Conservation (phyloP, 1,140 invertebrate genomes). For the Drosophila simulans region DNA sequence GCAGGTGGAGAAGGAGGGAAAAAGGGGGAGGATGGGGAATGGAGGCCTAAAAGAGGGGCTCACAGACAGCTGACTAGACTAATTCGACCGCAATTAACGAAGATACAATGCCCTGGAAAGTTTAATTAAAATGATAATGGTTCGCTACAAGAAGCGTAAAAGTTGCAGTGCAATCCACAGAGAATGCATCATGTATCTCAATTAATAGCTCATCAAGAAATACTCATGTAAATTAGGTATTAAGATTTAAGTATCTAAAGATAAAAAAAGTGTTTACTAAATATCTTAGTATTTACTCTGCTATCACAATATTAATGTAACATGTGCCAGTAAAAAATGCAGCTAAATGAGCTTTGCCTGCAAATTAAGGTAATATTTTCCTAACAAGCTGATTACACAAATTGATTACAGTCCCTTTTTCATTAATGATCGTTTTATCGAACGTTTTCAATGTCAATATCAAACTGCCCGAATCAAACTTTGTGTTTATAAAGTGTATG, state of each 20-base stretch:
- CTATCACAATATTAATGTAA: no score
- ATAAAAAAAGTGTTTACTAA: no score
- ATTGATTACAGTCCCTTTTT: background rate
- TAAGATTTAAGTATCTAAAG: no score
- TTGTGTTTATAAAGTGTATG: slow-evolving; percentile 34
- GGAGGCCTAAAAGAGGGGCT: slow-evolving; percentile 8
- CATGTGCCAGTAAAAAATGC: no score
- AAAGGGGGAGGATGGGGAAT: no score
- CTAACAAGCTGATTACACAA: no score
- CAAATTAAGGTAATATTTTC: no score
- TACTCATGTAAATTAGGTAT: background rate
- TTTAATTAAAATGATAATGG: background rate
- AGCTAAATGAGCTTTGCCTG: no score
- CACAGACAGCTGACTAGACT: slow-evolving; percentile 26
- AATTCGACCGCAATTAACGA: slow-evolving; percentile 28
- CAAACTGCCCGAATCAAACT: slow-evolving; percentile 10
- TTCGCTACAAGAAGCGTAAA: background rate
- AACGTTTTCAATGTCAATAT: slow-evolving; percentile 39
- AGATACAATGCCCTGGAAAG: slow-evolving; percentile 26
- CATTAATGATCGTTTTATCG: background rate
- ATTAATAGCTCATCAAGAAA: background rate
- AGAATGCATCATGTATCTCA: background rate
- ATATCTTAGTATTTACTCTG: no score
- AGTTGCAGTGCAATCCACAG: no score
- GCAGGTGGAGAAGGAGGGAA: background rate